phyloP scores from a whole-genome alignment of 2,888 invertebrate species.

The Acanthopleura granulata region DNA sequence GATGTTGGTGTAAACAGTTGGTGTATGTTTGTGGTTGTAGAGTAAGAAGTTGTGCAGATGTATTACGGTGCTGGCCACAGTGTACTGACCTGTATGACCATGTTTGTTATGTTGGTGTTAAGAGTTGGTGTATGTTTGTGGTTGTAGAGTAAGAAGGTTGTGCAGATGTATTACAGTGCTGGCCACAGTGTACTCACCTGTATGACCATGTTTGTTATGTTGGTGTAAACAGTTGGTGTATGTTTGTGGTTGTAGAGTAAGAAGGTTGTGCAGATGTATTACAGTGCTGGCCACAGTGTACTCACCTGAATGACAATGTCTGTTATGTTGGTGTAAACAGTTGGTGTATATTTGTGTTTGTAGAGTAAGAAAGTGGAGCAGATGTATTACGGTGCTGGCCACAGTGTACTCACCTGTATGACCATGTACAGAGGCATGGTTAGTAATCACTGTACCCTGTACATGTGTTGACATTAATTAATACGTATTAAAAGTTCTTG shows the following conservation, averaged over 20 bases:
- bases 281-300: background rate
- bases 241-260: background rate
- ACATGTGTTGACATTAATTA: too few species aligned
- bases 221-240: too few species aligned
- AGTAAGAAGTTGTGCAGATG: background rate
- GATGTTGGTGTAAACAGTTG: too few species aligned
- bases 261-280: background rate
- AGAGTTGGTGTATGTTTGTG: too few species aligned
- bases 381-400: background rate
- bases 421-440: background rate
- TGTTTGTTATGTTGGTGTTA: too few species aligned
- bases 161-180: background rate
- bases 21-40: too few species aligned
- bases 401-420: background rate
- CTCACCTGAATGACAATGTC: too few species aligned
- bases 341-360: background rate
- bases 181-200: background rate
- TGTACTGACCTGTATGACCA: background rate
- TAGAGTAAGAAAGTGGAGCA: background rate
- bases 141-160: background rate
- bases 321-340: too few species aligned
- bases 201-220: background rate
- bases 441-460: background rate
- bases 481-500: too few species aligned
- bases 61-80: conserved; percentile 5